Evolutionary conservation across 2,888 invertebrate genomes (phyloP), one percentile per base, ranked within the genome.

Genomic region (Acleris literana): DNA sequence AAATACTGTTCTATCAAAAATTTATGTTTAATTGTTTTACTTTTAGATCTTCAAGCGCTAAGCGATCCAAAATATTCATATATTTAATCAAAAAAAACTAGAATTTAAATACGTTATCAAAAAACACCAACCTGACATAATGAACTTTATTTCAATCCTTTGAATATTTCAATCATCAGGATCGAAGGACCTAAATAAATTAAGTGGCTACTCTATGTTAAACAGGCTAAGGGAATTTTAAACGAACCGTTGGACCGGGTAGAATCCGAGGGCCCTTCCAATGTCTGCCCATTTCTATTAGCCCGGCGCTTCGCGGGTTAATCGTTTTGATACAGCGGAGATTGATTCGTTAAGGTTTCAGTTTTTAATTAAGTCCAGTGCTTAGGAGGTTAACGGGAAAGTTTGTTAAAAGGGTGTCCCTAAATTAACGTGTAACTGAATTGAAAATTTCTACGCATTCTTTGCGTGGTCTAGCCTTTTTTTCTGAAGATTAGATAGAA

Each of bases 281-380:
- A 55, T 17, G 55, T 16, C 55, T 20, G 49, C 33, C 61, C 67
- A 62, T 67, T 63, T 68, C 71, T 70, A 72, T 75, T 74, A 74
- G 67, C 68, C 20, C 49, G 67, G 61, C 69, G 70, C 70, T 70
- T 69, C 68, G 63, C 70, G 70, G 69, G 71, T 70, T 75, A 78
- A 79, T 73, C 74, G 73, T 72, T 75, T 77, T 77, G 79, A 79
- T 82, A 80, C 74, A 68, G 77, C 79, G 75, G 76, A 82, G 81
- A 83, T 83, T 83, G 81, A 83, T 79, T 80, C 77, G 74, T 70
- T 76, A 70, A 72, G 63, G 57, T 57, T 70, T 68, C 52, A 63
- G 64, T 68, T 69, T 58, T 69, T 66, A 60, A 54, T 62, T 59
- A 49, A 16, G n/a, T 11, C 46, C 29, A 53, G 29, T 46, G 16